Percentiles rank a stretch among this genome's conserved stretches.
phyloP scores from a whole-genome alignment of 2,797 vertebrate species.

The Lophius americanus region DNA sequence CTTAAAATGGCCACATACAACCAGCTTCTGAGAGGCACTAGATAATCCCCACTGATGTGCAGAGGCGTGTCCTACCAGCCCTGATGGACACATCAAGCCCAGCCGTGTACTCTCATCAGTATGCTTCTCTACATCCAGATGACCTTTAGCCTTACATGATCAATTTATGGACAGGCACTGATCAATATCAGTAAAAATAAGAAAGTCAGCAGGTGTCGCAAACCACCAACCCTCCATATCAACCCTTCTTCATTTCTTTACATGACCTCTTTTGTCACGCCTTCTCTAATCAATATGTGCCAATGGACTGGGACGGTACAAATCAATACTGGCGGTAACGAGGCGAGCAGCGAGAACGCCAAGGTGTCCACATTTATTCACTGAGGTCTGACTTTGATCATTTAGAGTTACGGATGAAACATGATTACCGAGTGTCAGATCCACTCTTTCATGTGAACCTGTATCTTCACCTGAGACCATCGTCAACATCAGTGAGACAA shows the following conservation, averaged over 20 bases:
- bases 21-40: conserved; percentile 44
- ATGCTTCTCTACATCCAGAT: conserved; percentile 5
- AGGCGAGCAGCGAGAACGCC: neutral
- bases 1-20: conserved; percentile 18
- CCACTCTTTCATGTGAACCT: too few relatives aligned
- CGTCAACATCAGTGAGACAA: too few relatives aligned
- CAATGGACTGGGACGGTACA: conserved; percentile 6
- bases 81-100: conserved; percentile 15
- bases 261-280: conserved; percentile 20
- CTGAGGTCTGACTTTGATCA: neutral
- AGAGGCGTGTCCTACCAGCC: conserved; percentile 6
- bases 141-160: conserved; percentile 30
- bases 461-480: too few relatives aligned
- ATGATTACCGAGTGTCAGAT: too few relatives aligned
- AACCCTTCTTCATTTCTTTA: neutral
- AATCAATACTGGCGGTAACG: conserved; percentile 14
- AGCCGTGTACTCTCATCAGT: conserved; percentile 15
- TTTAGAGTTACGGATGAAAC: neutral
- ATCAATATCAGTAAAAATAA: conserved; percentile 31
- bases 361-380: neutral
- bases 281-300: conserved; percentile 37
- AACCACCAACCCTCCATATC: neutral
- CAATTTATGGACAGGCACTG: conserved; percentile 18
- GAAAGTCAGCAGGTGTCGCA: conserved; percentile 10
- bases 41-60: conserved; percentile 4